Evolutionary conservation across 2,888 invertebrate genomes (phyloP).

Genomic region (Ceriagrion tenellum): DNA sequence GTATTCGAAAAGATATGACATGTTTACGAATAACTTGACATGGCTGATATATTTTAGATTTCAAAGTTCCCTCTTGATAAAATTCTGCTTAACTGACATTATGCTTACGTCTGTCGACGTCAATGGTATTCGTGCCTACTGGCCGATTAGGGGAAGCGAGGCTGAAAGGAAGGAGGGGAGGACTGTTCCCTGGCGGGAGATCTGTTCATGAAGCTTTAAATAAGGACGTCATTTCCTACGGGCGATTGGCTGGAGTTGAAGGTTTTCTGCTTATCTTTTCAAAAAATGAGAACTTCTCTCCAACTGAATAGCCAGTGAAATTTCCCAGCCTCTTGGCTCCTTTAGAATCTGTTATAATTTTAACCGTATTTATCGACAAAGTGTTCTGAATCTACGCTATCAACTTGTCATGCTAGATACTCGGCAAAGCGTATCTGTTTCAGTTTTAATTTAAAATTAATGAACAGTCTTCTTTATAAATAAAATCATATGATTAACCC

Average conservation of each 20-base stretch:
- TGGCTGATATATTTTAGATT: too few species aligned
- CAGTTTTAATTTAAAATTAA: too few species aligned
- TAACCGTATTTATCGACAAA: too few species aligned
- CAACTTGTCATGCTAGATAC: too few species aligned
- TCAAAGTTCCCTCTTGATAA: too few species aligned
- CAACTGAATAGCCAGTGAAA: not conserved
- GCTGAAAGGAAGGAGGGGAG: not conserved
- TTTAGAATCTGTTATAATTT: not conserved
- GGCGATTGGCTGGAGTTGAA: not conserved
- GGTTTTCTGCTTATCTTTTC: not conserved
- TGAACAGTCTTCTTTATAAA: too few species aligned
- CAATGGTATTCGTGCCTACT: not conserved
- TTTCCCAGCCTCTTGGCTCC: not conserved
- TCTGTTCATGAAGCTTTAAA: not conserved
- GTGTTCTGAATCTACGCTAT: too few species aligned
- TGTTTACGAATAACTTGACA: too few species aligned
- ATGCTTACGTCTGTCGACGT: not conserved
- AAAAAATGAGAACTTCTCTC: not conserved
- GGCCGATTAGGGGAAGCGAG: not conserved
- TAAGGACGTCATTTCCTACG: not conserved
- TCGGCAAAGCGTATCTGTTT: too few species aligned
- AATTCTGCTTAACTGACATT: not conserved
- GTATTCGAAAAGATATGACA: too few species aligned
- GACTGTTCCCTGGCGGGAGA: not conserved
- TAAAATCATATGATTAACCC: too few species aligned